Percentiles rank a stretch among this genome's conserved stretches.
phyloP scores from a whole-genome alignment of 2,888 invertebrate genomes.

The Melanargia galathea region DNA sequence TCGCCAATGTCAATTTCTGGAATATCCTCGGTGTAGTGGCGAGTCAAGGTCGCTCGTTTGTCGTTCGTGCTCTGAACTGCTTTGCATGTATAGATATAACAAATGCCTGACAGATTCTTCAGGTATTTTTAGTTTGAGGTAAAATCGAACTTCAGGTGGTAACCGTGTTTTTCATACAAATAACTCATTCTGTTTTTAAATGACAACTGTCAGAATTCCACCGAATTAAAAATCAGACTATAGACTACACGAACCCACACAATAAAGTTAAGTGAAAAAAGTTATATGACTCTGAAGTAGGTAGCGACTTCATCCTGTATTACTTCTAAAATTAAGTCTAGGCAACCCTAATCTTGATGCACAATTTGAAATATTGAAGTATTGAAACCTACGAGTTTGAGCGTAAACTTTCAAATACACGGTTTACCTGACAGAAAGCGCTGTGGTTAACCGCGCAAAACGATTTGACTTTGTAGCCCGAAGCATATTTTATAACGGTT shows the following conservation, averaged over 20 bases:
- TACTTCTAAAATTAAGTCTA: constrained; percentile 51
- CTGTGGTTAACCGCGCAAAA: constrained; percentile 79
- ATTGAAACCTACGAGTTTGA: constrained; percentile 60
- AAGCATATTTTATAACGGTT: constrained; percentile 80
- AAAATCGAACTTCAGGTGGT: too few species aligned
- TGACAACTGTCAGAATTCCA: too few species aligned
- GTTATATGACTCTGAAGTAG: neutral
- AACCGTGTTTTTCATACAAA: too few species aligned
- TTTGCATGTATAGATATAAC: too few species aligned
- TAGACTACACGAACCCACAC: neutral
- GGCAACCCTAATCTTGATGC: constrained; percentile 52
- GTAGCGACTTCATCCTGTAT: constrained; percentile 62
- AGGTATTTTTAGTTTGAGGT: too few species aligned
- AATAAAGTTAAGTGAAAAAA: neutral
- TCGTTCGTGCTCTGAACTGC: too few species aligned
- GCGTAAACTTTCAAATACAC: constrained; percentile 74
- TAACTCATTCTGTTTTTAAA: too few species aligned
- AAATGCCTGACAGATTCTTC: too few species aligned
- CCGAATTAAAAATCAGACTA: too few species aligned
- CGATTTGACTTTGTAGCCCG: constrained; percentile 77
- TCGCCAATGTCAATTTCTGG: too few species aligned
- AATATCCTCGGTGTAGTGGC: too few species aligned
- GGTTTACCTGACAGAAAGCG: constrained; percentile 72
- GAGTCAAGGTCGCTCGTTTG: too few species aligned
- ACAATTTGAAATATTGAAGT: constrained; percentile 63